Evolutionary conservation across 1,140 invertebrate genomes (phyloP).

Genomic region (Euura lappo): DNA sequence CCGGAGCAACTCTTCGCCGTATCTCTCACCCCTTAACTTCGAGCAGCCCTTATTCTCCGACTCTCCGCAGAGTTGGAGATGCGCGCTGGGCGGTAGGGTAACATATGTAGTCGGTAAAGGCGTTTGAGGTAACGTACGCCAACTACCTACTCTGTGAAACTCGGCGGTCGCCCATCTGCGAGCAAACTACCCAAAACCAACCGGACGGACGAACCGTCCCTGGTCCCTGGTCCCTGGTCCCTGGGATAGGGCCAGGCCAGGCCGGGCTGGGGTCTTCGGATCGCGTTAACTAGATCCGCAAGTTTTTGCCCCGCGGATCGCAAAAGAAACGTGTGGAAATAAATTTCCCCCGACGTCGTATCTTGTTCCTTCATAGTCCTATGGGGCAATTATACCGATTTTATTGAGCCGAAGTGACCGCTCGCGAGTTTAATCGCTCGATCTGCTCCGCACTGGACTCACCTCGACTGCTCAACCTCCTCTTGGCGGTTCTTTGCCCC

Average conservation of each 20-base stretch:
- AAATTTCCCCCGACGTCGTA: too few species aligned
- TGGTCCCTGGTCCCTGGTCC: too few species aligned
- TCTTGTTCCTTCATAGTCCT: too few species aligned
- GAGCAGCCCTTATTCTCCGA: conserved; percentile 23
- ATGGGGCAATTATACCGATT: conserved; percentile 52
- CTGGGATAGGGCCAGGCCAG: too few species aligned
- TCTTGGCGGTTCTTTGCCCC: neutral
- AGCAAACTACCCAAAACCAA: conserved; percentile 23
- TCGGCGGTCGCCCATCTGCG: conserved; percentile 37
- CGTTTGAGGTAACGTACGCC: conserved; percentile 6
- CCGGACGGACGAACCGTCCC: neutral
- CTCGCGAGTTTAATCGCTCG: conserved; percentile 47
- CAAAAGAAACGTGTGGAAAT: too few species aligned
- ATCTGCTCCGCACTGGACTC: conserved; percentile 31
- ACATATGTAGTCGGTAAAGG: conserved; percentile 33
- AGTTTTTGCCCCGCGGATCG: neutral
- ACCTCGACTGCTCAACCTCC: neutral
- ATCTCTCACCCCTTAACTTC: neutral
- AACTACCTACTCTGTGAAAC: conserved; percentile 15
- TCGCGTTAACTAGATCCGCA: neutral
- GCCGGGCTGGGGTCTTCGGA: too few species aligned
- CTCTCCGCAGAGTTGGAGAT: too few species aligned
- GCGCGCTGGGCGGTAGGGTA: conserved; percentile 13
- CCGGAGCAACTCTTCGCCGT: conserved; percentile 6
- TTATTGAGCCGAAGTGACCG: conserved; percentile 44